Percentiles rank a stretch among this genome's conserved stretches.
Conservation (phyloP, 2,888 invertebrate species). For the Drepanosiphum platanoidis region DNA sequence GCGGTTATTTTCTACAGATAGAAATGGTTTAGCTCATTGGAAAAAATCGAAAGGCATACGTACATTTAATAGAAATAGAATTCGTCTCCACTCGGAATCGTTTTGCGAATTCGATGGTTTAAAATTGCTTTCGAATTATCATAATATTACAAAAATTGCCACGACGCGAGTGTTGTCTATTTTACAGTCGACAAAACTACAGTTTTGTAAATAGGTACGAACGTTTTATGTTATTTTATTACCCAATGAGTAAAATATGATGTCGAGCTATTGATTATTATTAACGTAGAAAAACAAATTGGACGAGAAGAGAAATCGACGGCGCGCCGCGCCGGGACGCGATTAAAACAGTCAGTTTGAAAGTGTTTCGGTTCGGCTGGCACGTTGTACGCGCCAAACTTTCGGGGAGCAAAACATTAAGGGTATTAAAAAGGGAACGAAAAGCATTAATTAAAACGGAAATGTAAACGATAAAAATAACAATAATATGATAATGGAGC, state of each 20-base stretch:
- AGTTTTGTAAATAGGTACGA: background rate
- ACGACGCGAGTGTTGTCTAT: background rate
- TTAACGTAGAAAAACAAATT: background rate
- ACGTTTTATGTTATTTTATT: background rate
- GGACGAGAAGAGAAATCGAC: background rate
- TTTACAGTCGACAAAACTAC: background rate
- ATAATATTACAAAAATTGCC: background rate
- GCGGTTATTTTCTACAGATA: no score
- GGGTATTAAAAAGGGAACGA: background rate
- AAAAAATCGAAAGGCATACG: no score
- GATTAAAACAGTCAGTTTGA: background rate
- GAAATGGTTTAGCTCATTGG: no score
- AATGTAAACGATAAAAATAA: constrained; percentile 20
- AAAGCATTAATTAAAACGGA: constrained; percentile 13
- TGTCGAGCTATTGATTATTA: background rate
- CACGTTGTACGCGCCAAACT: background rate
- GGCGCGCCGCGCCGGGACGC: background rate
- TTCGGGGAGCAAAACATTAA: constrained; percentile 2
- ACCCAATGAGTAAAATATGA: background rate
- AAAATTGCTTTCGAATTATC: background rate
- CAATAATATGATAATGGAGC: constrained; percentile 9
- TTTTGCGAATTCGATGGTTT: background rate
- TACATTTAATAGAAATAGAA: background rate
- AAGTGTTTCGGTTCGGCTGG: background rate
- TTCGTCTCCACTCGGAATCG: background rate